phyloP scores from a whole-genome alignment of 2,888 invertebrate species.

The Smittia sp. region DNA sequence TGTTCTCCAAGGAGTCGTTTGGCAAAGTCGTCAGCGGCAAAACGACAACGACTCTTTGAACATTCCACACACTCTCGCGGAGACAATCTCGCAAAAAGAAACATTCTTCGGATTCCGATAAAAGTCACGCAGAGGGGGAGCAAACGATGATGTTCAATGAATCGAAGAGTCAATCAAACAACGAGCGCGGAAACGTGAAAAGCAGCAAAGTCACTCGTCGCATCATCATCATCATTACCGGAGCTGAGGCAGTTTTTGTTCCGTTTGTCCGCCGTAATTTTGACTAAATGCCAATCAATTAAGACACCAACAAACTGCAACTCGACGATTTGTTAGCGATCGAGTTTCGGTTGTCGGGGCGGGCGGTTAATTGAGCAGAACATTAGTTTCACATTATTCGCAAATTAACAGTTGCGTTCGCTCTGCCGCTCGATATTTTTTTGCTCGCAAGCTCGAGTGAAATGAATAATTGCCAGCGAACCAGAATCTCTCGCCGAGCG shows the following conservation, averaged over 20 bases:
- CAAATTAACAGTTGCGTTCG: conserved; percentile 31
- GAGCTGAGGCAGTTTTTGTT: background rate
- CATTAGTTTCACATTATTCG: conserved; percentile 36
- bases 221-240: conserved; percentile 21
- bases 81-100: conserved; percentile 7
- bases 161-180: conserved; percentile 8
- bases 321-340: conserved; percentile 10
- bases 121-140: background rate
- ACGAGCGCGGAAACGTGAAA: conserved; percentile 12
- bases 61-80: background rate
- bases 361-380: conserved; percentile 9
- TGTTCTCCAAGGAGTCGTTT: background rate
- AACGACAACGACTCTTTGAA: background rate
- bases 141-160: conserved; percentile 13
- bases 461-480: conserved; percentile 5
- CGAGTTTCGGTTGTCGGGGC: conserved; percentile 6
- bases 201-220: conserved; percentile 17
- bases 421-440: background rate
- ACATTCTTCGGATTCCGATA: conserved; percentile 1
- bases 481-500: background rate
- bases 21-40: background rate
- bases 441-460: background rate
- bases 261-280: conserved; percentile 5
- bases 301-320: conserved; percentile 11
- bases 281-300: conserved; percentile 29